Percentiles rank a stretch among this genome's conserved stretches.
Evolutionary conservation across 2,113 vertebrate genomes (phyloP).

Genomic region (Eudorcas thomsonii): DNA sequence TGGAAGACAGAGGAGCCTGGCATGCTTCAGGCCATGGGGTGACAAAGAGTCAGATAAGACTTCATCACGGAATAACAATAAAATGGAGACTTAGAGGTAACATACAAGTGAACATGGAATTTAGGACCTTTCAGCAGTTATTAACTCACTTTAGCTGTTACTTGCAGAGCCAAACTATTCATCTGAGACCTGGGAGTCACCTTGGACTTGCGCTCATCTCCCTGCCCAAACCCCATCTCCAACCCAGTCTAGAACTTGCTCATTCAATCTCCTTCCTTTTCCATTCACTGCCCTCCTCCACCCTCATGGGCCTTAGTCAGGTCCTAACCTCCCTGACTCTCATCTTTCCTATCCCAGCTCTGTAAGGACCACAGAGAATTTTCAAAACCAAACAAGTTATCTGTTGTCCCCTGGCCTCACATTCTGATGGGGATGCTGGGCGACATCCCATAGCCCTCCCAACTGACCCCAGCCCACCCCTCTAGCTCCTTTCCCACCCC

Average conservation of each 20-base stretch:
- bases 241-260: fast-evolving
- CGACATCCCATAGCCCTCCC: neutral
- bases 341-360: neutral
- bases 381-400: neutral
- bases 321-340: neutral
- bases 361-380: neutral
- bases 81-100: neutral
- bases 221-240: neutral
- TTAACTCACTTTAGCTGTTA: too few relatives aligned
- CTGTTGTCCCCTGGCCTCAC: neutral
- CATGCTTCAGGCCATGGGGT: neutral
- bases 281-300: neutral
- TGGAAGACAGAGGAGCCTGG: neutral
- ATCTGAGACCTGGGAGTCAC: too few relatives aligned
- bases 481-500: neutral
- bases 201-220: fast-evolving
- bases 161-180: neutral
- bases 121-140: too few relatives aligned
- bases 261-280: too few relatives aligned
- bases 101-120: fast-evolving
- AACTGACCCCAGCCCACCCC: neutral
- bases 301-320: fast-evolving
- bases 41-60: neutral
- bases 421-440: neutral
- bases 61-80: neutral